These are phyloP conservation scores for Ornithoptera alexandrae DNA, from an alignment of 2,888 invertebrate species.

Conservation along the genomic window DNA sequence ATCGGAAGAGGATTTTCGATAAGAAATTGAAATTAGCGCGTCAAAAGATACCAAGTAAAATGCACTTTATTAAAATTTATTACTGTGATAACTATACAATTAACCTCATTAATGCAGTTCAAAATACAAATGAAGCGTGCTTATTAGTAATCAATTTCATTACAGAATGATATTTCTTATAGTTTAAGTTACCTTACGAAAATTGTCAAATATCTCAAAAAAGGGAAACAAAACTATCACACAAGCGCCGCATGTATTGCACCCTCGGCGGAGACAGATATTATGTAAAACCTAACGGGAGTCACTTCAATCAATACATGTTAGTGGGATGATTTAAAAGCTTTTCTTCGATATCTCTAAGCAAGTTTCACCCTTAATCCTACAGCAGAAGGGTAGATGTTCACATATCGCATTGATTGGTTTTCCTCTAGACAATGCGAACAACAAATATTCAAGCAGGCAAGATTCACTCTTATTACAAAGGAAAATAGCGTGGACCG, in stretches of 20 bases:
- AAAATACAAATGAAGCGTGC: slow-evolving; percentile 1
- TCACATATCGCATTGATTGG: slow-evolving; percentile 35
- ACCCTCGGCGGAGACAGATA: slow-evolving; percentile 72
- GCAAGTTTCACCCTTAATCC: slow-evolving; percentile 48
- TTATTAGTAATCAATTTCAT: not conserved
- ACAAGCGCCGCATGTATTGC: slow-evolving; percentile 45
- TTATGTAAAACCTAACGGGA: slow-evolving; percentile 79
- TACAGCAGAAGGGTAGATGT: slow-evolving; percentile 43
- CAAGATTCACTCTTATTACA: slow-evolving; percentile 57
- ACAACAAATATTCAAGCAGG: slow-evolving; percentile 60
- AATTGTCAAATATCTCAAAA: not conserved
- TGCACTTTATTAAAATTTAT: slow-evolving; percentile 19
- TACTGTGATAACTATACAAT: slow-evolving; percentile 11
- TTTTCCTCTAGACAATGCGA: slow-evolving; percentile 63
- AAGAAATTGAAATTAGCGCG: slow-evolving; percentile 18
- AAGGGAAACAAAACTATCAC: slow-evolving; percentile 34
- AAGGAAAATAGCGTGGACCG: slow-evolving; percentile 46
- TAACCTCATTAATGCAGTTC: slow-evolving; percentile 11
- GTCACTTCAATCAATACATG: slow-evolving; percentile 79
- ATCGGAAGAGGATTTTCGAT: slow-evolving; percentile 15
- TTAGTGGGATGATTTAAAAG: slow-evolving; percentile 75
- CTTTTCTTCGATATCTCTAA: slow-evolving; percentile 51
- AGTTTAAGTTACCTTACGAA: not conserved
- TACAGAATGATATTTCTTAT: not conserved
- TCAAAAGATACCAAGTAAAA: slow-evolving; percentile 5